phyloP scores from a whole-genome alignment of 1,140 invertebrate species.

The Philopotamus ludificatus region DNA sequence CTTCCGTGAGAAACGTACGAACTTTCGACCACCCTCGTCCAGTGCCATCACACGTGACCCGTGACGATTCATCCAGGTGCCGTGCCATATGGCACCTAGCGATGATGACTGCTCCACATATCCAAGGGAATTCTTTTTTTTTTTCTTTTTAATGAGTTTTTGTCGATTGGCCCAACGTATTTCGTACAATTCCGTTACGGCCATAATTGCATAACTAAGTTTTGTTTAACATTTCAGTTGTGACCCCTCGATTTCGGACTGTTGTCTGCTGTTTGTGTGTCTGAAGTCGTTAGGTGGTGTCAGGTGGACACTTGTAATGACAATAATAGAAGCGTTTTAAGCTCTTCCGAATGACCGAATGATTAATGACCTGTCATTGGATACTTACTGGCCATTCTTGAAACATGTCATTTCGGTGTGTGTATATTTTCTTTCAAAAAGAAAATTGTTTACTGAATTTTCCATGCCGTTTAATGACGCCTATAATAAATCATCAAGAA shows the following conservation, averaged over 20 bases:
- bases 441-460: no score
- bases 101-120: constrained; percentile 13
- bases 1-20: constrained; percentile 11
- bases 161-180: constrained; percentile 14
- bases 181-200: constrained; percentile 1
- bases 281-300: background rate
- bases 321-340: constrained; percentile 3
- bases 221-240: background rate
- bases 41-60: constrained; percentile 16
- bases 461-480: no score
- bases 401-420: no score
- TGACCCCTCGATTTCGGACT: background rate
- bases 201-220: background rate
- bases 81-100: constrained; percentile 37
- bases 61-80: constrained; percentile 34
- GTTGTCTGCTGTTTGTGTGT: background rate
- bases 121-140: constrained; percentile 12
- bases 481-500: no score
- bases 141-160: constrained; percentile 15
- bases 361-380: background rate
- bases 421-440: no score
- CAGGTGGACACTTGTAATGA: background rate
- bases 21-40: no score
- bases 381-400: no score
- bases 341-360: background rate